Evolutionary conservation across 2,888 invertebrate species (phyloP).

Genomic region (Neoascia interrupta): DNA sequence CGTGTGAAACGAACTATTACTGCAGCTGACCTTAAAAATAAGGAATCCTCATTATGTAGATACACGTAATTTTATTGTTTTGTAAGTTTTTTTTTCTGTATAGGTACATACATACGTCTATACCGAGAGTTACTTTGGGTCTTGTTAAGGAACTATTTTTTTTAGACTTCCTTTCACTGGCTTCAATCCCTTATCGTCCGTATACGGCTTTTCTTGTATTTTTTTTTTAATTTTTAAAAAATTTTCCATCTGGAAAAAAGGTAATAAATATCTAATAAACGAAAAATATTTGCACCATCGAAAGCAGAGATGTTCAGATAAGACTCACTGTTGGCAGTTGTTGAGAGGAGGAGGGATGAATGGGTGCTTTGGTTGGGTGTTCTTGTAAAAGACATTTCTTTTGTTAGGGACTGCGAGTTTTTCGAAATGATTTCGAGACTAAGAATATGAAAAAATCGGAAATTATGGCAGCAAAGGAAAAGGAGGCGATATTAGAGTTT

Average conservation of each 20-base stretch:
- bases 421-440: constrained; percentile 10
- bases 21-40: not conserved
- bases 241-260: constrained; percentile 52
- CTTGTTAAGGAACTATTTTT: constrained; percentile 21
- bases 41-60: too few relatives aligned
- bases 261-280: constrained; percentile 64
- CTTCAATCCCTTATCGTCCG: too few relatives aligned
- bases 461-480: constrained; percentile 2
- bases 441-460: not conserved
- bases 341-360: not conserved
- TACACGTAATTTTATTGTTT: too few relatives aligned
- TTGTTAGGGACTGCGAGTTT: constrained; percentile 29
- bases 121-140: not conserved
- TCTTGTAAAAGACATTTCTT: constrained; percentile 38
- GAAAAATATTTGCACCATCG: constrained; percentile 47
- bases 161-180: not conserved
- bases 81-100: too few relatives aligned
- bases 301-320: constrained; percentile 15
- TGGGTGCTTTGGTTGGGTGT: constrained; percentile 1
- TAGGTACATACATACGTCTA: too few relatives aligned
- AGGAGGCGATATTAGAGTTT: constrained; percentile 13
- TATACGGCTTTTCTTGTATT: too few relatives aligned
- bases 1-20: constrained; percentile 12
- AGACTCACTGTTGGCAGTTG: constrained; percentile 7
- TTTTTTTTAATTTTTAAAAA: constrained; percentile 1